Evolutionary conservation across 2,888 invertebrate genomes (phyloP).

Genomic region (Athalia circularis): DNA sequence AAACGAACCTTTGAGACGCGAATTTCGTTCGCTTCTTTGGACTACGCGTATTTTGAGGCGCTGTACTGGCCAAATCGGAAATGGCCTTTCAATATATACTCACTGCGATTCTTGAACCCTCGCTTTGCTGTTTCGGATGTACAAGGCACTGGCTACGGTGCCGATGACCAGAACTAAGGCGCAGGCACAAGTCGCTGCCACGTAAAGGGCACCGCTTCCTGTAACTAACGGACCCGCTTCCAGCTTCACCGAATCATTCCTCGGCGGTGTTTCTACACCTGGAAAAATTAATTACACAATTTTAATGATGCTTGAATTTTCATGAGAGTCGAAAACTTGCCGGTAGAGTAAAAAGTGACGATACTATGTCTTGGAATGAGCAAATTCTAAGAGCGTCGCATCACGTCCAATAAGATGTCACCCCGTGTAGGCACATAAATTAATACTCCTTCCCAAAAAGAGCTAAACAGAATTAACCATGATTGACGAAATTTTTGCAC

Average conservation of each 20-base stretch:
- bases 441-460: too few relatives aligned
- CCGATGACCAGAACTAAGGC: constrained; percentile 82
- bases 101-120: constrained; percentile 83
- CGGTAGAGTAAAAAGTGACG: neutral
- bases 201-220: constrained; percentile 83
- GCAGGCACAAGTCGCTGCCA: constrained; percentile 89
- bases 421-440: too few relatives aligned
- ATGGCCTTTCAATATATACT: constrained; percentile 65
- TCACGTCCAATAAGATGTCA: too few relatives aligned
- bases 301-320: neutral
- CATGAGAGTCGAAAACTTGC: neutral
- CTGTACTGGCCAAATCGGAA: neutral
- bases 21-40: too few relatives aligned
- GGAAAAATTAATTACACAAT: constrained; percentile 53
- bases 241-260: constrained; percentile 84
- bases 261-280: constrained; percentile 76
- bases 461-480: too few relatives aligned
- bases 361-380: too few relatives aligned
- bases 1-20: too few relatives aligned
- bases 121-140: constrained; percentile 81
- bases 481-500: too few relatives aligned
- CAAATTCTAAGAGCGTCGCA: too few relatives aligned
- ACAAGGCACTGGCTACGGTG: constrained; percentile 82
- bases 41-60: too few relatives aligned
- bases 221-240: constrained; percentile 81